Percentiles rank a stretch among this genome's conserved stretches.
These are phyloP conservation scores for Ailurus styani DNA, from an alignment of 2,113 vertebrate species.

Conservation along the genomic window DNA sequence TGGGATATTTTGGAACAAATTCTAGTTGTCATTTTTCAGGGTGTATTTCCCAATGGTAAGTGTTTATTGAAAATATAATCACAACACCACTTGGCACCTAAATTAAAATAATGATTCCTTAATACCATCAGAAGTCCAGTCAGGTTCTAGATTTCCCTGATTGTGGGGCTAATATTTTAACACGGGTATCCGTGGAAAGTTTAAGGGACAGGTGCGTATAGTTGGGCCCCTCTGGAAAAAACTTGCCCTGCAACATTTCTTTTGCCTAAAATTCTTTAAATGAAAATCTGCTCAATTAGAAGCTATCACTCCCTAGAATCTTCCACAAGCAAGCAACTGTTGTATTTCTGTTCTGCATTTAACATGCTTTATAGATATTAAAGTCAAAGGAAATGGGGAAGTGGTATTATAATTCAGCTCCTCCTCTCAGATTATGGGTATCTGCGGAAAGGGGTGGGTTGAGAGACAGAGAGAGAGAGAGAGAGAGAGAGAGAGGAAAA, in stretches of 20 bases:
- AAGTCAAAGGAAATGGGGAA: not conserved
- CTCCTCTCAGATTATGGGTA: not conserved
- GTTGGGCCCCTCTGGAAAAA: not conserved
- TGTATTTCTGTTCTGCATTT: not conserved
- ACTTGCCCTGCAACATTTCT: not conserved
- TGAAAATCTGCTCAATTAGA: not conserved
- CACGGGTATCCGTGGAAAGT: not conserved
- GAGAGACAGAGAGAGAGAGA: accelerated
- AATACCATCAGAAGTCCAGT: not conserved
- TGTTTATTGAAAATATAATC: not conserved
- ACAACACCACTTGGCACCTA: not conserved
- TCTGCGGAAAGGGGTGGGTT: not conserved
- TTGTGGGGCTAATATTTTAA: not conserved
- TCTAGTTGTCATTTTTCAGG: not conserved
- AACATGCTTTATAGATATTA: not conserved
- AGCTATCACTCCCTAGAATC: not conserved
- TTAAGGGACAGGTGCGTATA: not conserved
- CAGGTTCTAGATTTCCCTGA: not conserved
- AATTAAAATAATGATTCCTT: not conserved
- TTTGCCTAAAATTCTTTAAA: not conserved
- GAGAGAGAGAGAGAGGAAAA: not conserved
- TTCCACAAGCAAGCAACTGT: not conserved
- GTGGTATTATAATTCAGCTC: not conserved
- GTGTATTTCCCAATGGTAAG: not conserved
- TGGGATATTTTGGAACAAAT: not conserved